Conservation (phyloP, 1,140 invertebrate genomes). For the Anastatus disparis region DNA sequence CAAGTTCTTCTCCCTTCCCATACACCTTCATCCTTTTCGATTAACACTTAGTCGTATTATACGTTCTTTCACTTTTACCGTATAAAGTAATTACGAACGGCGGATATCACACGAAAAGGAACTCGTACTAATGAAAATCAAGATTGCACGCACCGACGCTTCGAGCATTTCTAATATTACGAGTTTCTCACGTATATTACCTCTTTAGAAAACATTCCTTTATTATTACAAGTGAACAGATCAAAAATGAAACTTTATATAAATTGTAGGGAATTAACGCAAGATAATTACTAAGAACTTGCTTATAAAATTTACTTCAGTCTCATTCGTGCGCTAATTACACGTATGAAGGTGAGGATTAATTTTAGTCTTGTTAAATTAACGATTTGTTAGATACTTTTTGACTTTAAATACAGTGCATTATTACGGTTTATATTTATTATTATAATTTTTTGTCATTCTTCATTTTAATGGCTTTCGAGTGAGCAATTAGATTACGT, state of each 20-base stretch:
- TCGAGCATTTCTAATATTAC: no score
- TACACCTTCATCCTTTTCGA: slow-evolving; percentile 1
- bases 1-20: slow-evolving; percentile 1
- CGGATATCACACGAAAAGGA: slow-evolving; percentile 35
- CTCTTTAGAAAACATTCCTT: no score
- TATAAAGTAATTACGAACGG: slow-evolving; percentile 34
- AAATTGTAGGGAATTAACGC: slow-evolving; percentile 43
- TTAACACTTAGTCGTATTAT: neutral
- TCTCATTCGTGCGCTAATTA: slow-evolving; percentile 27
- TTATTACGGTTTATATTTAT: slow-evolving; percentile 6
- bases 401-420: neutral
- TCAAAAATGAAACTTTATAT: slow-evolving; percentile 36
- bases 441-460: slow-evolving; percentile 8
- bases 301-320: no score
- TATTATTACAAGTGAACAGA: neutral
- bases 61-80: neutral
- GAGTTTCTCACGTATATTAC: neutral
- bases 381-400: slow-evolving; percentile 3
- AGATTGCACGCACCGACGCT: slow-evolving; percentile 43
- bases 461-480: neutral
- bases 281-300: slow-evolving; percentile 16
- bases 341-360: slow-evolving; percentile 2
- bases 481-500: no score
- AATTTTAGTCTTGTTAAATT: slow-evolving; percentile 19
- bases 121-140: slow-evolving; percentile 47